Evolutionary conservation across 2,113 vertebrate species (phyloP), one percentile per base, ranked within the genome.

Genomic region (Platysternon megacephalum): DNA sequence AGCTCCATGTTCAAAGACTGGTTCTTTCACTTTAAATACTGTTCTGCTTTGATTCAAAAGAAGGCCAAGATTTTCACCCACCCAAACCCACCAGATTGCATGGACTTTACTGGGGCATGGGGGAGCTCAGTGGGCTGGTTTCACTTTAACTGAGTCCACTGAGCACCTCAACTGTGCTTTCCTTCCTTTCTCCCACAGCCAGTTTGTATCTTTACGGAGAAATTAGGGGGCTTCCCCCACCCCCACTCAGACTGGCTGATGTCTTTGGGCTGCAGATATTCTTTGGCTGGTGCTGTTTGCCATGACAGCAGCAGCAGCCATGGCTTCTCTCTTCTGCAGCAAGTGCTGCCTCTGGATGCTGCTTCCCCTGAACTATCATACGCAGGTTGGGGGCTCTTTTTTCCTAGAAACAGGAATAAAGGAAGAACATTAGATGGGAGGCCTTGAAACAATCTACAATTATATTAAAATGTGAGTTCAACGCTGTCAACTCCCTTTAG

Each of bases 351-450:
- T 97, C 88, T 95, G 95, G 96, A 93, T 19, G 80, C 89, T 80
- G 85, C 89, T 81, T 97, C 83, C 95, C 94, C 78, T 6, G 89
- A 83, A 95, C 81, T 79, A 81, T 95, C 93, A 83, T 96, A 94
- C 94, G 89, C 89, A 94, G 94, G 96, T 95, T 93, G 96, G 96
- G 96, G 96, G 96, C 93, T 89, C 32, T 94, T 89, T 51, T 95
- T 97, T 92, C 96, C 96, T 97, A 97, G 96, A 97, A 97, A 97
- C 87, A 97, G 96, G 96, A 97, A 97, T 88, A 95, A 94, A 72
- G 93, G 94, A 91, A 90, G 87, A 94, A 89, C 78, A 84, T 89
- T 92, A 95, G 90, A 88, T 97, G 93, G 85, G 93, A 97, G 87
- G 89, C 93, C 72, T 93, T 94, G 46, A 79, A 92, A 94, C 83